Percentiles rank a stretch among this genome's conserved stretches.
phyloP scores from a whole-genome alignment of 2,113 vertebrate genomes.

The Camelus bactrianus region DNA sequence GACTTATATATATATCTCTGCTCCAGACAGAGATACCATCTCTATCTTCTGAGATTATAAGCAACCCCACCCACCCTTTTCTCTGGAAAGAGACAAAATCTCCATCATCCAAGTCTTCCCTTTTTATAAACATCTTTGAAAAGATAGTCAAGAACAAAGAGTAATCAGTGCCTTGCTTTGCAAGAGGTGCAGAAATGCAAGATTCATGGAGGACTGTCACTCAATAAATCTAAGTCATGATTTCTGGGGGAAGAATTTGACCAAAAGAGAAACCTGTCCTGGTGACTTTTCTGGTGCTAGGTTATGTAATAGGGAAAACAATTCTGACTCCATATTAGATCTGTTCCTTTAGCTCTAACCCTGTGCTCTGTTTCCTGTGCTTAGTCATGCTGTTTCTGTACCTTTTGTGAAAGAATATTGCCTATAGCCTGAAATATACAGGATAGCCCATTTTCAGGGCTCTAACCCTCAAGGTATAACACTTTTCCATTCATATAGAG shows the following conservation, averaged over 20 bases:
- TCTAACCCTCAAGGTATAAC: too few species aligned
- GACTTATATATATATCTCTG: background rate
- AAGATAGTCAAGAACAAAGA: background rate
- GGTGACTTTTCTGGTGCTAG: background rate
- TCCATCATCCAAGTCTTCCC: background rate
- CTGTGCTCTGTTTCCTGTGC: too few species aligned
- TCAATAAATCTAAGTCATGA: background rate
- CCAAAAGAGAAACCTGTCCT: background rate
- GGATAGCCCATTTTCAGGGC: too few species aligned
- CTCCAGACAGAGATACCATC: background rate
- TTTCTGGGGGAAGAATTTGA: background rate
- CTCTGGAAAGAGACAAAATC: background rate
- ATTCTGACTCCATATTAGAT: too few species aligned
- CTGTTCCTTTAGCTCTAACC: too few species aligned
- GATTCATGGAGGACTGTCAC: background rate
- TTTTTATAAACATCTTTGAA: constrained; percentile 14
- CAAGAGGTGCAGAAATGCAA: background rate
- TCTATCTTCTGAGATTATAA: background rate
- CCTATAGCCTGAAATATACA: too few species aligned
- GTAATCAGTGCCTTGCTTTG: background rate
- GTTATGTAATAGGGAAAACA: too few species aligned
- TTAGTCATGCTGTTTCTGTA: too few species aligned
- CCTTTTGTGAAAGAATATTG: too few species aligned
- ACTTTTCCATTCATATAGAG: too few species aligned
- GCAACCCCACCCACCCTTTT: background rate